Evolutionary conservation across 2,113 vertebrate species (phyloP), one percentile per base, ranked within the genome.

Genomic region (Sapajus apella): DNA sequence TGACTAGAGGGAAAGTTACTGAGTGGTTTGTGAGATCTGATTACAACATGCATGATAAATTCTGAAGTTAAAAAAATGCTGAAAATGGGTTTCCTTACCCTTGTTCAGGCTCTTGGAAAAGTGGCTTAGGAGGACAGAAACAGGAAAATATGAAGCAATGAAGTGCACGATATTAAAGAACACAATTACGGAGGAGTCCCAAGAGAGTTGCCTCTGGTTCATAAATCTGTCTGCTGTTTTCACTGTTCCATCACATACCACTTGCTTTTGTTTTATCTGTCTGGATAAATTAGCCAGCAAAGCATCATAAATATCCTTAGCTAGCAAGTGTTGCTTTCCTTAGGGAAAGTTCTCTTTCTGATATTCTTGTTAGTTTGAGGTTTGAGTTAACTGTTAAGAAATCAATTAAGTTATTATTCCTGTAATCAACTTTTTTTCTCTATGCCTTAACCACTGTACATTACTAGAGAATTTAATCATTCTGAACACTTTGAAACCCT

Each of bases 281-380:
- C 68, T 85, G 58, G 80, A 73, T 94, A 88, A 88, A 97, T 97
- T 88, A 93, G n/a, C 58, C 66, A 93, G 52, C 58, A 75, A 96
- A 79, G 43, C 32, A 55, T 35, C 58, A 83, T 91, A 95, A 96
- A 87, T 83, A 92, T 81, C 27, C 73, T 90, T 68, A 85, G 64
- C n/a, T 72, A 92, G 80, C 77, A 96, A 97, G 47, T 45, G 11
- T 45, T 37, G 56, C 37, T 97, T 91, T 84, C 80, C 80, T 94
- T 21, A 70, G 94, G 72, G 73, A 97, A 94, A 58, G 77, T 79
- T 83, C 12, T 89, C 27, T 95, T 76, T 72, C 70, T 61, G 37
- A 96, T 91, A 82, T 93, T 87, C 64, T 77, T 93, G 43, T 50
- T 89, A 90, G 20, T 70, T 90, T 79, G n/a, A 95, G 61, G 43